Percentiles rank a stretch among this genome's conserved stretches.
phyloP scores from a whole-genome alignment of 2,888 invertebrate species.

The Chrysina gloriosa region DNA sequence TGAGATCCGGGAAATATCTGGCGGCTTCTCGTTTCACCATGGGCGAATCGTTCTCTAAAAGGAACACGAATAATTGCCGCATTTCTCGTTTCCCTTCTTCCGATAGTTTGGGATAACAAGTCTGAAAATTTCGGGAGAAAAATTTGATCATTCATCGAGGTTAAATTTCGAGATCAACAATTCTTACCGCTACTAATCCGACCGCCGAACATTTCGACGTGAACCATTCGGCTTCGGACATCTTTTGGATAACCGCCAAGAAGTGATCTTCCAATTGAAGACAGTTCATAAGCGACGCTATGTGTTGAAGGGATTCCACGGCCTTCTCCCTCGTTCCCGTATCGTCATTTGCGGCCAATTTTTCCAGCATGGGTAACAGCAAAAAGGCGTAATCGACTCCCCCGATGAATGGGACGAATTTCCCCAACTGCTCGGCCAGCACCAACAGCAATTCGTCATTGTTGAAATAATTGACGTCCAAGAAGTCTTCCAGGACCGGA shows the following conservation, averaged over 20 bases:
- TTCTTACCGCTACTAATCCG: conserved; percentile 46
- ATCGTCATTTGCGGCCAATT: conserved; percentile 59
- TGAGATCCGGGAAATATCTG: conserved; percentile 53
- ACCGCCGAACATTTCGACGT: conserved; percentile 47
- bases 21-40: conserved; percentile 58
- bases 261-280: conserved; percentile 54
- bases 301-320: conserved; percentile 54
- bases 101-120: conserved; percentile 56
- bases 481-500: conserved; percentile 55
- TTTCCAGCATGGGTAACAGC: conserved; percentile 56
- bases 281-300: conserved; percentile 51
- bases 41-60: conserved; percentile 59
- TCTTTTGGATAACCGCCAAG: conserved; percentile 52
- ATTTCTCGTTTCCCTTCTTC: conserved; percentile 55
- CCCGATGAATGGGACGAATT: conserved; percentile 58
- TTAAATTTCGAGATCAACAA: neutral
- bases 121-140: conserved; percentile 54
- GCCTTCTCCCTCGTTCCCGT: conserved; percentile 56
- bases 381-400: conserved; percentile 55
- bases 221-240: conserved; percentile 54
- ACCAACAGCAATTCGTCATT: conserved; percentile 58
- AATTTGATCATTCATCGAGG: too few relatives aligned
- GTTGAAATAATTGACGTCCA: conserved; percentile 53
- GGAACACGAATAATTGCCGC: conserved; percentile 53
- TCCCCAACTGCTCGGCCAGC: conserved; percentile 57